Evolutionary conservation across 2,888 invertebrate genomes (phyloP).

Genomic region (Coenonympha glycerion): DNA sequence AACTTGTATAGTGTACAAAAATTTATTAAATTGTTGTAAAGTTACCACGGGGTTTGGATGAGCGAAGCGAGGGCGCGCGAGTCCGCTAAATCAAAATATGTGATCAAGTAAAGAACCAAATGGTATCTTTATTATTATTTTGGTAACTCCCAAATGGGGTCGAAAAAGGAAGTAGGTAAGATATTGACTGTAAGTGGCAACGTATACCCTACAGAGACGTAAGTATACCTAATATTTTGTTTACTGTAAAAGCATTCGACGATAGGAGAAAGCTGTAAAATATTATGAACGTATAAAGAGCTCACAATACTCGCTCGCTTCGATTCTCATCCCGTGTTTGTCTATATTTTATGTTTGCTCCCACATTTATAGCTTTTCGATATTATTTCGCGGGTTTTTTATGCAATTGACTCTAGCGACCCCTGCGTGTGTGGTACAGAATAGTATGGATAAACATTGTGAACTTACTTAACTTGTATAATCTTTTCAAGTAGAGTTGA

Average conservation of each 20-base stretch:
- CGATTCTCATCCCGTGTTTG: constrained; percentile 68
- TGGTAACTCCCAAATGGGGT: no score
- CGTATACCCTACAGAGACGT: not conserved
- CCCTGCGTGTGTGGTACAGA: constrained; percentile 30
- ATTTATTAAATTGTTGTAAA: no score
- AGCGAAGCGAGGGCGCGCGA: no score
- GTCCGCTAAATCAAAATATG: no score
- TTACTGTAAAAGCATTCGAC: constrained; percentile 55
- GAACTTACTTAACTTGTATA: not conserved
- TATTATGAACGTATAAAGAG: constrained; percentile 68
- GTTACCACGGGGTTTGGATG: no score
- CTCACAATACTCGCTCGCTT: constrained; percentile 67
- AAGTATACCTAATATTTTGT: constrained; percentile 26
- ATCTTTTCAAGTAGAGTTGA: no score
- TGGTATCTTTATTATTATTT: no score
- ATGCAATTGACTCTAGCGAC: constrained; percentile 47
- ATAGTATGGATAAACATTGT: constrained; percentile 39
- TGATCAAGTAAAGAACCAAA: no score
- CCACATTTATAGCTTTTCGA: constrained; percentile 67
- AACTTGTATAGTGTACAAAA: no score
- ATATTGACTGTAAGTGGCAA: no score
- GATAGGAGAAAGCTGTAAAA: constrained; percentile 57
- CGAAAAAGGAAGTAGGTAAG: not conserved
- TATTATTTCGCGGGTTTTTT: constrained; percentile 71
- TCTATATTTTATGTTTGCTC: constrained; percentile 69